Evolutionary conservation across 2,113 vertebrate species (phyloP).

Genomic region (Xiphophorus hellerii): DNA sequence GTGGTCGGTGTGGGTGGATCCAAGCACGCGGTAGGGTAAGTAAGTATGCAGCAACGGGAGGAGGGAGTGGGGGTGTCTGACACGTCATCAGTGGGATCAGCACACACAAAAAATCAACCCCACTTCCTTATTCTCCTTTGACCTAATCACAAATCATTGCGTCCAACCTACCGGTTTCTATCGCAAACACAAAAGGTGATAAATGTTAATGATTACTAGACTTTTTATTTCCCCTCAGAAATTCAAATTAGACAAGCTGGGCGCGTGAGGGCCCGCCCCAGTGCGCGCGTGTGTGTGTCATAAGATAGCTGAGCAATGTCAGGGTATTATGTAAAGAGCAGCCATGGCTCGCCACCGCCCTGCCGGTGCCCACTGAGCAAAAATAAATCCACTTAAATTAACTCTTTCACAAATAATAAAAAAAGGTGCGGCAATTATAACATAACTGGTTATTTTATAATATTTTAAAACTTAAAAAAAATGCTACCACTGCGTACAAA

Average conservation of each 20-base stretch:
- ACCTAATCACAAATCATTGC: conserved; percentile 3
- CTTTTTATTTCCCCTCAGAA: neutral
- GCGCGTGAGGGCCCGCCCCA: conserved; percentile 65
- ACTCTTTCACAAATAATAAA: neutral
- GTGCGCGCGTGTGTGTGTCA: conserved; percentile 65
- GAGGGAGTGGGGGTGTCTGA: conserved; percentile 55
- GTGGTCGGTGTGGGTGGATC: conserved; percentile 67
- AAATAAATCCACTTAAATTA: conserved; percentile 25
- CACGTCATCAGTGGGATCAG: conserved; percentile 82
- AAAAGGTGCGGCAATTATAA: too few species aligned
- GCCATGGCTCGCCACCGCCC: conserved; percentile 80
- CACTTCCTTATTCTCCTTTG: neutral
- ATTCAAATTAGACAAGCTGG: neutral
- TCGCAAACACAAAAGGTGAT: neutral
- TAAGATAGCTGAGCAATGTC: conserved; percentile 75
- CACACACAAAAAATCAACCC: conserved; percentile 29
- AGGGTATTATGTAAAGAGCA: conserved; percentile 80
- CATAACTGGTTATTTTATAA: too few species aligned
- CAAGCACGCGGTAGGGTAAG: conserved; percentile 61
- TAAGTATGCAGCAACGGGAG: conserved; percentile 8
- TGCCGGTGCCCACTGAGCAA: conserved; percentile 58
- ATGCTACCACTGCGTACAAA: neutral
- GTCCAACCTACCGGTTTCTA: neutral
- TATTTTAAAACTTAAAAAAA: neutral
- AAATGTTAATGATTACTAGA: neutral